A percentile compares a stretch with the other conserved stretches of the same genome.
These are phyloP conservation scores for Amblyornis subalaris DNA, from an alignment of 2,113 vertebrate species.

Conservation along the genomic window DNA sequence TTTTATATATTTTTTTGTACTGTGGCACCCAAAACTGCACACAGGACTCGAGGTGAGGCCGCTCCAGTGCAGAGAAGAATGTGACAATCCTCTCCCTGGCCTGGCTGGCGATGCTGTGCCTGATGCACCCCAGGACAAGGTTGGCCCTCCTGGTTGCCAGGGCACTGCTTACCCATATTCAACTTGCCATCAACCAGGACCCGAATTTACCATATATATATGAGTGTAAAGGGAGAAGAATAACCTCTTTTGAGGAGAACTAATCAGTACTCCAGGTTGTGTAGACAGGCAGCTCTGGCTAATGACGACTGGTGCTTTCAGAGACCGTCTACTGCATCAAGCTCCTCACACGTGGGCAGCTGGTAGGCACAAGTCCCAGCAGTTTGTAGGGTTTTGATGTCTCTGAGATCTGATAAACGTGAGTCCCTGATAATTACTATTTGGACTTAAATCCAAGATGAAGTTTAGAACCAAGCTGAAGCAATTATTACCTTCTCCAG, in stretches of 20 bases:
- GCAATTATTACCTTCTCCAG: not conserved
- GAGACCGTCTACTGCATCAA: not conserved
- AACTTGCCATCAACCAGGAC: rapidly evolving
- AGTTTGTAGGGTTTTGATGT: not conserved
- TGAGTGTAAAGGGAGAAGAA: not conserved
- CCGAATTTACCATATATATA: too few species aligned
- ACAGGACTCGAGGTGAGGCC: rapidly evolving
- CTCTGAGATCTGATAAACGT: not conserved
- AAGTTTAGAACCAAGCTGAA: not conserved
- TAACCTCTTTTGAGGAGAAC: not conserved
- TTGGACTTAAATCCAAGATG: not conserved
- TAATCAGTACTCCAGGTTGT: not conserved
- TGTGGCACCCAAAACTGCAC: rapidly evolving
- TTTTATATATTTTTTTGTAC: not conserved
- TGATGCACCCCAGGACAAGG: rapidly evolving
- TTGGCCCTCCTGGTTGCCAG: not conserved
- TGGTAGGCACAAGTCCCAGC: not conserved
- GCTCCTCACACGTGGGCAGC: rapidly evolving
- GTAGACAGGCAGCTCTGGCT: not conserved
- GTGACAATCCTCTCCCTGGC: not conserved
- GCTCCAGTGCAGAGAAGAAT: rapidly evolving
- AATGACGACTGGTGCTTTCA: not conserved
- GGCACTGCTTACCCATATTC: not conserved
- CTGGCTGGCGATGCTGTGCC: rapidly evolving
- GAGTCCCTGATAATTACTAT: not conserved